phyloP scores from a whole-genome alignment of 1,140 invertebrate species.

The Dinoponera quadriceps region DNA sequence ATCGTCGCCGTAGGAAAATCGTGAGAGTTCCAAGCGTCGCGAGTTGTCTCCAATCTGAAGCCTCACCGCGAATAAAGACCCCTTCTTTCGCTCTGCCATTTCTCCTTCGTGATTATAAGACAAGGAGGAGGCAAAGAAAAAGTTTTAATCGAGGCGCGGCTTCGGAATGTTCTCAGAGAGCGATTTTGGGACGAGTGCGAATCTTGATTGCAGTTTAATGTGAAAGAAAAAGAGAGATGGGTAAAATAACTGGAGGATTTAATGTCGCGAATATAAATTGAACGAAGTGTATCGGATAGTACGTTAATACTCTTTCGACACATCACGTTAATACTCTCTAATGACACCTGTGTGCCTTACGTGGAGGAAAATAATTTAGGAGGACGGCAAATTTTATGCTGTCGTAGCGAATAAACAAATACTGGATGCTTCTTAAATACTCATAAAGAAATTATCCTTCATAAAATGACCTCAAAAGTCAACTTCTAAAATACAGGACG shows the following conservation, averaged over 20 bases:
- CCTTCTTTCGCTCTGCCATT: no score
- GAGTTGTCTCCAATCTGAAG: background rate
- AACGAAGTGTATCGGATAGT: background rate
- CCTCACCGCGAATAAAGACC: background rate
- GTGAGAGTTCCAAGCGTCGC: background rate
- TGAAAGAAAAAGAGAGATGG: background rate
- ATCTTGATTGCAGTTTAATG: background rate
- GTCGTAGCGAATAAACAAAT: no score
- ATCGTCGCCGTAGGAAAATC: no score
- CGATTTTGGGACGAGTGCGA: background rate
- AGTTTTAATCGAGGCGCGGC: conserved; percentile 24
- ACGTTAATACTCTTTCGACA: no score
- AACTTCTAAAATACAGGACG: no score
- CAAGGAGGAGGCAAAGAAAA: conserved; percentile 12
- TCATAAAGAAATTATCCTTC: no score
- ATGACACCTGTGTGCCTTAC: no score
- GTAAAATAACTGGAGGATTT: background rate
- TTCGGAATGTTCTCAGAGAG: background rate
- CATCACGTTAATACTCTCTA: no score
- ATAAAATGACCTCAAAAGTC: no score
- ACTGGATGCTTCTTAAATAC: no score
- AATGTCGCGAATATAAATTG: background rate
- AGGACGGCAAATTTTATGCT: no score
- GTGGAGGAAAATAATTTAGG: no score
- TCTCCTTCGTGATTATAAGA: conserved; percentile 24